These are phyloP conservation scores for Acanthurus lineatus DNA, from an alignment of 2,797 vertebrate species.

Conservation along the genomic window DNA sequence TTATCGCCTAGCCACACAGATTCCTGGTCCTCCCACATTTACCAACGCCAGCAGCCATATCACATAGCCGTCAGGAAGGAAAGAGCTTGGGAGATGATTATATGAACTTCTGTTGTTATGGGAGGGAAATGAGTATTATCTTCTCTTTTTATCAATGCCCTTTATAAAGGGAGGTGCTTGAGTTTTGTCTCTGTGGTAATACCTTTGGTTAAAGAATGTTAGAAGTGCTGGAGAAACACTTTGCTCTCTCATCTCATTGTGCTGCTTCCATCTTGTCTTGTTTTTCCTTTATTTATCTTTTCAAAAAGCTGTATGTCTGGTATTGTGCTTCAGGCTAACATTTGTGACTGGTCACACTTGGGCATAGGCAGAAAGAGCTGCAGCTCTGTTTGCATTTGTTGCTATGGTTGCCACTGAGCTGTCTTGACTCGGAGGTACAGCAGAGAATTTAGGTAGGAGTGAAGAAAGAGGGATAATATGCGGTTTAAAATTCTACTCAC, in stretches of 20 bases:
- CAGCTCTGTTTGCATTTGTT: slow-evolving; percentile 43
- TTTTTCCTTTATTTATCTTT: slow-evolving; percentile 31
- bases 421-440: slow-evolving; percentile 28
- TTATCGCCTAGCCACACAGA: slow-evolving; percentile 88
- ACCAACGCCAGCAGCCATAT: slow-evolving; percentile 77
- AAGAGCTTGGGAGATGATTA: slow-evolving; percentile 64
- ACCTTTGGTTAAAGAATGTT: slow-evolving; percentile 24
- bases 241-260: not conserved
- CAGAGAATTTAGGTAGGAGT: slow-evolving; percentile 30
- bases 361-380: slow-evolving; percentile 30
- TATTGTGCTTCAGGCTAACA: slow-evolving; percentile 40
- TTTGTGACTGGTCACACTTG: slow-evolving; percentile 41
- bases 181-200: slow-evolving; percentile 32
- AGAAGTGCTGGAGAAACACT: slow-evolving; percentile 3
- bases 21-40: slow-evolving; percentile 83
- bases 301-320: slow-evolving; percentile 14
- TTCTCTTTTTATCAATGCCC: slow-evolving; percentile 45
- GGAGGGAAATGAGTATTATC: slow-evolving; percentile 57
- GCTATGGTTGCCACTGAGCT: slow-evolving; percentile 37
- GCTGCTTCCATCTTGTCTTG: slow-evolving; percentile 7
- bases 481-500: slow-evolving; percentile 51
- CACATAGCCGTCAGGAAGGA: slow-evolving; percentile 75
- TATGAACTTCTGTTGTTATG: slow-evolving; percentile 73
- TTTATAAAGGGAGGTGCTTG: slow-evolving; percentile 38
- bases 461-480: slow-evolving; percentile 45